phyloP scores from a whole-genome alignment of 2,888 invertebrate genomes.

The Archips crataeganus region DNA sequence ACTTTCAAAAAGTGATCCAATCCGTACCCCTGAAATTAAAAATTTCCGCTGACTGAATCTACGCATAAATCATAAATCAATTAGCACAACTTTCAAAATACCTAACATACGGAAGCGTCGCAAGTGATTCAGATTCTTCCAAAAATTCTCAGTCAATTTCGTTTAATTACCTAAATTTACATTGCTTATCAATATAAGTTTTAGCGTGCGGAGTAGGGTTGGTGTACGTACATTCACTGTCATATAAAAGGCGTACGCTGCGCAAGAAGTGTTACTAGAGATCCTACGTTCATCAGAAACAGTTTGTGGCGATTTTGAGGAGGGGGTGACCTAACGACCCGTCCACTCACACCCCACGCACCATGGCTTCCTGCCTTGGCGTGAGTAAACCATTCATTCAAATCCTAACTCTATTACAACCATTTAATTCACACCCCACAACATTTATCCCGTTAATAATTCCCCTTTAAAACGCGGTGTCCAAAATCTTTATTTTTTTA shows the following conservation, averaged over 20 bases:
- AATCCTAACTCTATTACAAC: conserved; percentile 19
- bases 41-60: neutral
- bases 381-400: conserved; percentile 64
- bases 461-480: neutral
- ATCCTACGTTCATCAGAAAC: conserved; percentile 58
- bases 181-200: conserved; percentile 55
- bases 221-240: conserved; percentile 75
- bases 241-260: conserved; percentile 73
- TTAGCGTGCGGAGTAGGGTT: conserved; percentile 68
- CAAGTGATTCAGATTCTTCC: conserved; percentile 5
- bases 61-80: neutral
- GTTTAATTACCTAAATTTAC: conserved; percentile 54
- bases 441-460: neutral
- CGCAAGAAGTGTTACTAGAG: conserved; percentile 60
- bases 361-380: conserved; percentile 74
- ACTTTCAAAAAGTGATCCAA: no score
- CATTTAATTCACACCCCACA: neutral
- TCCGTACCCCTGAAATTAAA: no score
- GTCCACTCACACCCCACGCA: conserved; percentile 59
- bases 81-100: neutral
- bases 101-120: conserved; percentile 2
- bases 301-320: conserved; percentile 54
- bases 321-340: conserved; percentile 55
- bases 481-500: neutral
- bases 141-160: conserved; percentile 43